A percentile compares a stretch with the other conserved stretches of the same genome.
phyloP scores from a whole-genome alignment of 2,113 vertebrate species.

The Otolemur garnettii region DNA sequence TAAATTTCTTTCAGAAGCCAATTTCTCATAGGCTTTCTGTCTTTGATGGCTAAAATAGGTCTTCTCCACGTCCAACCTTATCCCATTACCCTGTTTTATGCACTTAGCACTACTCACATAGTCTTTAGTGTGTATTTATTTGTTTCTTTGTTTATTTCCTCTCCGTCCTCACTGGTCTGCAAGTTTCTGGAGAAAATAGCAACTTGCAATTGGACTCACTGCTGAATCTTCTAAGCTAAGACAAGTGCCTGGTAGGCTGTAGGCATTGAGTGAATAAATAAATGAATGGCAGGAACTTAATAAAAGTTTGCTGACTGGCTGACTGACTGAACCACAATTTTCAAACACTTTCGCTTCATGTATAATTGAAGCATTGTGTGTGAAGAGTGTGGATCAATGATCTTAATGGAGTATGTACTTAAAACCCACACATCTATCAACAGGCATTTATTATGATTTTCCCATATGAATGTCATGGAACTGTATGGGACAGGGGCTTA shows the following conservation, averaged over 20 bases:
- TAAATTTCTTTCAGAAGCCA: constrained; percentile 35
- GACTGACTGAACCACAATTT: constrained; percentile 1
- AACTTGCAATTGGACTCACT: constrained; percentile 27
- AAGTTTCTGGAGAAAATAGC: constrained; percentile 28
- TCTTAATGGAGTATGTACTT: neutral
- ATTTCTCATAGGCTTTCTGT: neutral
- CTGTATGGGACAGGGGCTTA: constrained; percentile 5
- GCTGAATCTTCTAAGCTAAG: neutral
- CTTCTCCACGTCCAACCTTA: neutral
- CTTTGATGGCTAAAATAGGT: neutral
- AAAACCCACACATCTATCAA: neutral
- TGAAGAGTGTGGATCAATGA: constrained; percentile 13
- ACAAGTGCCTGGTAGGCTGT: neutral
- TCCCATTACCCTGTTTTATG: neutral
- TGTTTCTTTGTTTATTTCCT: neutral
- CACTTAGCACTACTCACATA: neutral
- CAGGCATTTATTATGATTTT: constrained; percentile 14
- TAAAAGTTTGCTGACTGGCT: constrained; percentile 51
- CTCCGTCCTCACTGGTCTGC: neutral
- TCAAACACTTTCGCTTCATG: constrained; percentile 36
- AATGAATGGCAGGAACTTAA: constrained; percentile 6
- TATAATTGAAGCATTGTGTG: constrained; percentile 30
- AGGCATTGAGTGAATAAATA: constrained; percentile 10
- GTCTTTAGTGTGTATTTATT: neutral
- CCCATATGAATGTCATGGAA: neutral